phyloP scores from a whole-genome alignment of 2,797 vertebrate genomes.

The Okamejei kenojei region DNA sequence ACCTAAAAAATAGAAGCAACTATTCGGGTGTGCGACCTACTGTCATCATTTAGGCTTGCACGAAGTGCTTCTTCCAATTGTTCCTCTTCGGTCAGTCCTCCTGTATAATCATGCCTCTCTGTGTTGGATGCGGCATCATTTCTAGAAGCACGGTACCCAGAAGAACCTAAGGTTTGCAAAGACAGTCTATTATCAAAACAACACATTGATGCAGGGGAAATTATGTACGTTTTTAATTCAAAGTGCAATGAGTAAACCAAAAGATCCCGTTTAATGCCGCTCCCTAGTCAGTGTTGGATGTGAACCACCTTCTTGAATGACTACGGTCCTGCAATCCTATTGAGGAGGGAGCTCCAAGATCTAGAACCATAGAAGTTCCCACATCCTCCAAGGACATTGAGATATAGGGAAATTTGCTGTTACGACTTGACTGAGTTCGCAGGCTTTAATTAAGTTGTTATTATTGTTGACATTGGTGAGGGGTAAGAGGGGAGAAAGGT shows the following conservation, averaged over 20 bases:
- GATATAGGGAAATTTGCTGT: too few species aligned
- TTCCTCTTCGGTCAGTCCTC: constrained; percentile 76
- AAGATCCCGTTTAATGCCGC: too few species aligned
- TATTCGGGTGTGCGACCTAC: constrained; percentile 51
- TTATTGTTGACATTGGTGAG: too few species aligned
- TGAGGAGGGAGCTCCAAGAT: too few species aligned
- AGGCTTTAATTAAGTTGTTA: too few species aligned
- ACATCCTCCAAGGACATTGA: too few species aligned
- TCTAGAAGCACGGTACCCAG: constrained; percentile 43
- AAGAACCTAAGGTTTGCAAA: constrained; percentile 45
- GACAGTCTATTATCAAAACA: neutral
- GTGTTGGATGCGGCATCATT: constrained; percentile 36
- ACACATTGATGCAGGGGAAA: neutral
- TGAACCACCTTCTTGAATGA: too few species aligned
- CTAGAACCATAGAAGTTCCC: too few species aligned
- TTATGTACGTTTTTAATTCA: neutral
- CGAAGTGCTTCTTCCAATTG: constrained; percentile 73
- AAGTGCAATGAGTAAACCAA: neutral
- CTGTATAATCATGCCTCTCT: constrained; percentile 52
- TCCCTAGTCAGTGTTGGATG: too few species aligned
- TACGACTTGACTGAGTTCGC: too few species aligned
- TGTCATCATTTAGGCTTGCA: constrained; percentile 73
- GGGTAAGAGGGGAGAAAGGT: too few species aligned
- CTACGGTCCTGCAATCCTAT: too few species aligned
- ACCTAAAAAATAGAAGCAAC: neutral